Evolutionary conservation across 2,113 vertebrate genomes (phyloP).

Genomic region (Platichthys flesus): DNA sequence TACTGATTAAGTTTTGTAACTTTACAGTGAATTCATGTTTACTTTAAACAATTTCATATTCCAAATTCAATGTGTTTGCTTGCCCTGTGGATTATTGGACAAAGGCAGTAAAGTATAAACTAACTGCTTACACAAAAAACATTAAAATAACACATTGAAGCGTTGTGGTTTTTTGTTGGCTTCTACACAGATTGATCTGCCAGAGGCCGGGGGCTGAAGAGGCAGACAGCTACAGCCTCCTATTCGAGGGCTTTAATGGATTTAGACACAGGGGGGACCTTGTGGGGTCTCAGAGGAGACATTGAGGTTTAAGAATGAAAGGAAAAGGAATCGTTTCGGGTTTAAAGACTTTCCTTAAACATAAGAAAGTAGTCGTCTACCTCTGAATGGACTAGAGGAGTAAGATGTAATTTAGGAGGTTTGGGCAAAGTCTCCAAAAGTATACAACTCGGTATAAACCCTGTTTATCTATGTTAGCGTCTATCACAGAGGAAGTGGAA

Average conservation of each 20-base stretch:
- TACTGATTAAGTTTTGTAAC: not conserved
- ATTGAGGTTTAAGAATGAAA: constrained; percentile 39
- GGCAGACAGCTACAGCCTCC: constrained; percentile 15
- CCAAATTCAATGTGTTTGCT: constrained; percentile 13
- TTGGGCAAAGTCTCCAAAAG: constrained; percentile 1
- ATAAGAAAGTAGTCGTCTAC: constrained; percentile 1
- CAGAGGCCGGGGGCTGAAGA: constrained; percentile 43
- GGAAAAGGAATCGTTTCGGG: constrained; percentile 16
- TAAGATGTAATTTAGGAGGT: constrained; percentile 15
- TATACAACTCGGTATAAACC: not conserved
- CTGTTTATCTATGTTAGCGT: too few species aligned
- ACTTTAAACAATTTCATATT: not conserved
- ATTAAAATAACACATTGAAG: constrained; percentile 27
- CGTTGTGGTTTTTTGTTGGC: constrained; percentile 29
- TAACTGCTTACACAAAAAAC: constrained; percentile 34
- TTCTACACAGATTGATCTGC: constrained; percentile 30
- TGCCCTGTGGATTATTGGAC: constrained; percentile 7
- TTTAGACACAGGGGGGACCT: constrained; percentile 41
- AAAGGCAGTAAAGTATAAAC: constrained; percentile 5
- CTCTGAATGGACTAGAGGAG: constrained; percentile 19
- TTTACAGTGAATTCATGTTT: not conserved
- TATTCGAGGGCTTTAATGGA: constrained; percentile 35
- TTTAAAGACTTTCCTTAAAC: constrained; percentile 21
- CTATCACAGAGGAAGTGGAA: too few species aligned
- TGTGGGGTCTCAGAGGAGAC: constrained; percentile 23